A percentile compares a stretch with the other conserved stretches of the same genome.
Conservation (phyloP, 2,888 invertebrate species). For the Zele albiditarsus region DNA sequence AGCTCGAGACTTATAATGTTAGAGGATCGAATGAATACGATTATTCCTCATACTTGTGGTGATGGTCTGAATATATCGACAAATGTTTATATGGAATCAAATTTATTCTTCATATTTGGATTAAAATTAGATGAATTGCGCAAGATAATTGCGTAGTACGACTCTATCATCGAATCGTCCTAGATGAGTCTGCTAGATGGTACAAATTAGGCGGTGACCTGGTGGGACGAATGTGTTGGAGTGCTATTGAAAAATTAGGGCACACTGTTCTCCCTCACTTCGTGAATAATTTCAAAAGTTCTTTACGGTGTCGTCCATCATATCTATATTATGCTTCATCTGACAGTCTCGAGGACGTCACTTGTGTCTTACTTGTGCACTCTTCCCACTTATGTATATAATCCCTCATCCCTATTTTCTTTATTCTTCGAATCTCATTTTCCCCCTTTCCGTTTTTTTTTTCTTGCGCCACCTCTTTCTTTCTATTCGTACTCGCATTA, state of each 20-base stretch:
- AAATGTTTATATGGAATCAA: too few species aligned
- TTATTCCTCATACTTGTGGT: neutral
- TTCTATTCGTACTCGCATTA: conserved; percentile 4
- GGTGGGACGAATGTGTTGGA: neutral
- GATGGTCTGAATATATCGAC: too few species aligned
- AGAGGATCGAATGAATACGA: neutral
- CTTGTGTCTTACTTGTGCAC: conserved; percentile 8
- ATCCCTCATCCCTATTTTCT: conserved; percentile 27
- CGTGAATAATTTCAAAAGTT: conserved; percentile 28
- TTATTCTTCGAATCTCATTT: conserved; percentile 1
- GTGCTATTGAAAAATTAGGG: conserved; percentile 26
- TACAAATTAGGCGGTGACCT: conserved; percentile 1
- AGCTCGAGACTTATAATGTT: neutral
- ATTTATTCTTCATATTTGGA: too few species aligned
- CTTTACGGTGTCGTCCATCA: conserved; percentile 29
- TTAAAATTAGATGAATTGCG: too few species aligned
- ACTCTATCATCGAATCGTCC: neutral
- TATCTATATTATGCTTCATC: conserved; percentile 25
- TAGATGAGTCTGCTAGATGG: neutral
- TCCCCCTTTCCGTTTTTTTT: neutral
- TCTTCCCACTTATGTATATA: conserved; percentile 25
- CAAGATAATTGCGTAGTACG: too few species aligned
- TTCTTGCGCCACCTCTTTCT: neutral
- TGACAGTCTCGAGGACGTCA: conserved; percentile 28
- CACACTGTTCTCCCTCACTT: conserved; percentile 18